Evolutionary conservation across 2,113 vertebrate species (phyloP).

Genomic region (Callopanchax toddi): DNA sequence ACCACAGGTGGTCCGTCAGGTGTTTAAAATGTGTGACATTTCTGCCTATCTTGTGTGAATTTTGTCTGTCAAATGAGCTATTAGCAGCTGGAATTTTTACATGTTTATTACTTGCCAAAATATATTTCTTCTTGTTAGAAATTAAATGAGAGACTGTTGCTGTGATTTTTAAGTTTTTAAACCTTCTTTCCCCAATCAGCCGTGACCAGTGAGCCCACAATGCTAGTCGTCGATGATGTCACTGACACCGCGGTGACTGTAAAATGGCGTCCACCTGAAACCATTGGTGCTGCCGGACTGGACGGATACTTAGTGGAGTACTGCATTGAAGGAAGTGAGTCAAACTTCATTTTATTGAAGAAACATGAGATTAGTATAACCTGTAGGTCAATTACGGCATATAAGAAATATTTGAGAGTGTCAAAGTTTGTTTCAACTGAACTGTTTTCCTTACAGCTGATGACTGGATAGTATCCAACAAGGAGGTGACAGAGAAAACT

Average conservation of each 20-base stretch:
- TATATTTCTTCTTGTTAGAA: slow-evolving; percentile 32
- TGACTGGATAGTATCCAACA: slow-evolving; percentile 88
- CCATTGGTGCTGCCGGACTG: slow-evolving; percentile 94
- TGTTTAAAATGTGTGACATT: too few relatives aligned
- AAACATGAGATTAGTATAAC: not conserved
- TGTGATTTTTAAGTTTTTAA: slow-evolving; percentile 5
- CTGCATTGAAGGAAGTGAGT: slow-evolving; percentile 97
- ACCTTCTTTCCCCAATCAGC: slow-evolving; percentile 74
- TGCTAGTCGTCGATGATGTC: slow-evolving; percentile 90
- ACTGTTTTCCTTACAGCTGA: slow-evolving; percentile 76
- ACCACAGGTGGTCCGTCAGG: too few relatives aligned
- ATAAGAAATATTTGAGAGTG: not conserved
- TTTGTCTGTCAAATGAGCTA: too few relatives aligned
- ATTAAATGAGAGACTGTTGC: not conserved
- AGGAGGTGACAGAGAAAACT: slow-evolving; percentile 90
- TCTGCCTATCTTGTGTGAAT: too few relatives aligned
- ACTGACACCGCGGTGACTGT: slow-evolving; percentile 92
- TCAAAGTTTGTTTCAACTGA: not conserved
- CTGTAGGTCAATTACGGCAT: too few relatives aligned
- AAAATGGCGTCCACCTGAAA: slow-evolving; percentile 97
- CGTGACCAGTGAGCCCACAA: slow-evolving; percentile 95
- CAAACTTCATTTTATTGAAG: not conserved
- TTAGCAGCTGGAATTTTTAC: too few relatives aligned
- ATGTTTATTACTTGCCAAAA: too few relatives aligned
- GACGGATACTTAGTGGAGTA: slow-evolving; percentile 96